Evolutionary conservation across 2,888 invertebrate species (phyloP).

Genomic region (Pemphredon lugubris): DNA sequence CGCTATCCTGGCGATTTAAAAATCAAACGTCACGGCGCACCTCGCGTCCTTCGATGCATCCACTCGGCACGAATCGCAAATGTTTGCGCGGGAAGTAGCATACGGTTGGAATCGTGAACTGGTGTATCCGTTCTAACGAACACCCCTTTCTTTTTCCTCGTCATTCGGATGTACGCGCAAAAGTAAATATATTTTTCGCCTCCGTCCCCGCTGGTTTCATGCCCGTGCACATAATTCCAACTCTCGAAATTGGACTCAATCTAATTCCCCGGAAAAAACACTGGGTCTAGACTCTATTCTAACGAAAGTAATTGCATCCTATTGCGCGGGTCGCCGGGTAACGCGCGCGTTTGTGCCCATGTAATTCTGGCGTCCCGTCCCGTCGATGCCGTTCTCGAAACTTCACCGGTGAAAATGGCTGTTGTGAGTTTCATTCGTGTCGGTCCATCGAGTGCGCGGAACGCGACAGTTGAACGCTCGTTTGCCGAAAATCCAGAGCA

Average conservation of each 20-base stretch:
- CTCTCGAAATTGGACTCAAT: conserved; percentile 36
- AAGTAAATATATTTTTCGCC: not conserved
- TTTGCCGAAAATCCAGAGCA: conserved; percentile 36
- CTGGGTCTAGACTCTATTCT: conserved; percentile 16
- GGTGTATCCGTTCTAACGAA: too few species aligned
- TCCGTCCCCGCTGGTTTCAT: not conserved
- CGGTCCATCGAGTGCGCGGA: conserved; percentile 63
- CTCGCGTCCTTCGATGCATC: too few species aligned
- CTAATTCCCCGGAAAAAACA: conserved; percentile 18
- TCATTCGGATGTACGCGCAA: too few species aligned
- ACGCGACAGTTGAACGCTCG: conserved; percentile 45
- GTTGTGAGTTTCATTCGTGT: conserved; percentile 58
- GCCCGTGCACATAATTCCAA: not conserved
- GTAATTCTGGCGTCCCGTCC: conserved; percentile 70
- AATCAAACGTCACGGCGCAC: too few species aligned
- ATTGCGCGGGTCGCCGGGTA: conserved; percentile 30
- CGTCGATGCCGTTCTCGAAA: conserved; percentile 51
- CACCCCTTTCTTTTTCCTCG: too few species aligned
- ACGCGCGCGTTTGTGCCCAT: conserved; percentile 68
- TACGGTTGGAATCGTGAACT: too few species aligned
- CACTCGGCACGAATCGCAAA: too few species aligned
- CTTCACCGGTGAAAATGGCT: conserved; percentile 53
- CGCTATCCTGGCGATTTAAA: too few species aligned
- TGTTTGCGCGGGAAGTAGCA: too few species aligned
- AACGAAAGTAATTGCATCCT: conserved; percentile 51